Base-by-base conservation (phyloP, 2,797 vertebrate species). In the Enteromius anoplus region DNA sequence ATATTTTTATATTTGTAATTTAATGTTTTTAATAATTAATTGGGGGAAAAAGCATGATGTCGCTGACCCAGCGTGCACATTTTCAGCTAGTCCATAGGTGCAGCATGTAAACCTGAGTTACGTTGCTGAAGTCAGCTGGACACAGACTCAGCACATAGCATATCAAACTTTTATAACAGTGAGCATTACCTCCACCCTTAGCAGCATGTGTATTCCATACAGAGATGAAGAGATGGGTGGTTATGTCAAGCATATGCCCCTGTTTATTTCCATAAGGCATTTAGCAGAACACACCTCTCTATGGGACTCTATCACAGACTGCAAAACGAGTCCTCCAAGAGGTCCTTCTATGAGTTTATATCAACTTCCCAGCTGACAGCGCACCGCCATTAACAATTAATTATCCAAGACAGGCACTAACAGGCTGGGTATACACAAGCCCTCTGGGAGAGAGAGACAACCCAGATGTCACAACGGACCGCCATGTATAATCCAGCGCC, bases 381-480 rank as follows among this genome's bases (percentile, higher is more conserved):
- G 68, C 78, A 84, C 75, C 70, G 83, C 86, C 85, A 88, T 91
- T 88, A 91, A 88, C 85, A 84, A 86, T 88, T 88, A 85, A 89
- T 89, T 88, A 84, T 83, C 86, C 58, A 66, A 87, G 88, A 87
- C 86, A 88, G 82, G 84, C 85, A 83, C 87, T 91, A 89, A 87
- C 87, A 88, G 87, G 78, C 87, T 89, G 89, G 86, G 80, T 88
- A 86, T 88, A 86, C 87, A 88, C 85, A 89, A 88, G 85, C 86
- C 87, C 84, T 87, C 62, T 80, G 85, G 82, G 70, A 87, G 78
- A 86, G 84, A 90, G 87, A 90, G 87, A 88, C 87, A 88, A 85
- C 85, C 88, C 89, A 90, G 89, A 90, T 89, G 87, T 86, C 81
- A 84, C 85, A 81, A 87, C 82, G 85, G 86, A 82, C 85, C 73